Conservation (phyloP, 2,797 vertebrate species). For the Jordanella pulchra region DNA sequence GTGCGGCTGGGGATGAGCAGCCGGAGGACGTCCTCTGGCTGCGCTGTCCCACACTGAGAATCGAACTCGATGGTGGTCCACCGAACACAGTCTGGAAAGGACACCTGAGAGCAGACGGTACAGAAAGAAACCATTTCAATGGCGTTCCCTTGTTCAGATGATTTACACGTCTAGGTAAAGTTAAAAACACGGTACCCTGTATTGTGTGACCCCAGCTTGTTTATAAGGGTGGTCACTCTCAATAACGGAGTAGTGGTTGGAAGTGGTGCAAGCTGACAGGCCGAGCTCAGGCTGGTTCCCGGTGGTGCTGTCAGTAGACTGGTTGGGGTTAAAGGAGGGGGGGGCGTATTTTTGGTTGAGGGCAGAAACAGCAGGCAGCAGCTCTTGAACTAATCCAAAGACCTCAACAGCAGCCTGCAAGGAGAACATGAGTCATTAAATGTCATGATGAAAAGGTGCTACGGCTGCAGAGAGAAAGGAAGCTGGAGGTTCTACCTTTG, state of each 20-base stretch:
- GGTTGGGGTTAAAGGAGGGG: constrained; percentile 97
- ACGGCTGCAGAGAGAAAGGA: background rate
- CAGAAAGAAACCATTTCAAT: background rate
- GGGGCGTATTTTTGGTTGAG: constrained; percentile 99
- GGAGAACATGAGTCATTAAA: constrained; percentile 6
- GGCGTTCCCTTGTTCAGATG: background rate
- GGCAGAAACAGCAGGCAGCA: constrained; percentile 94
- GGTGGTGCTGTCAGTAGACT: constrained; percentile 98
- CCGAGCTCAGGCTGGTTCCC: constrained; percentile 98
- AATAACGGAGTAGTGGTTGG: constrained; percentile 93
- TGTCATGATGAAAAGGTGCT: background rate
- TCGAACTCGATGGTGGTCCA: constrained; percentile 99
- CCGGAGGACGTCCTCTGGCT: constrained; percentile 94
- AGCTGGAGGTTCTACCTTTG: constrained; percentile 83
- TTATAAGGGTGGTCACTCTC: constrained; percentile 99
- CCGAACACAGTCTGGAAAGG: constrained; percentile 95
- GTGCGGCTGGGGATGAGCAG: constrained; percentile 92
- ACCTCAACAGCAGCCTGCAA: constrained; percentile 96
- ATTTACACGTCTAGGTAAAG: background rate
- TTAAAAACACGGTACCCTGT: constrained; percentile 82
- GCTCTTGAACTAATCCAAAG: constrained; percentile 95
- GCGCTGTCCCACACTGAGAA: constrained; percentile 95
- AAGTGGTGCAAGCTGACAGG: constrained; percentile 96
- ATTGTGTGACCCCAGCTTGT: constrained; percentile 92
- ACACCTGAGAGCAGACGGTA: constrained; percentile 80